Evolutionary conservation across 2,888 invertebrate genomes (phyloP).

Genomic region (Cremastinae sp.): DNA sequence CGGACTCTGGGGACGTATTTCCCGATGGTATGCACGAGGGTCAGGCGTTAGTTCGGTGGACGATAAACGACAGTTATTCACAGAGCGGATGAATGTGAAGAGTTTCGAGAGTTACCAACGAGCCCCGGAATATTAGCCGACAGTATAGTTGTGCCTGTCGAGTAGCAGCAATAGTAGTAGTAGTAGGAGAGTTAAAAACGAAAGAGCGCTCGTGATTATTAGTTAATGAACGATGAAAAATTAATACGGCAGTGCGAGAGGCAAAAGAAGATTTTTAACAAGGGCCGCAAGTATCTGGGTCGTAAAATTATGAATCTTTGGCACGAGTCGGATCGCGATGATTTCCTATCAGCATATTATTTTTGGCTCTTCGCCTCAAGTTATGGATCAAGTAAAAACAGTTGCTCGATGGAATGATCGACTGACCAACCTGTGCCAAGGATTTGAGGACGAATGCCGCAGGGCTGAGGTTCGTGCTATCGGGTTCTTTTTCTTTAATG

Average conservation of each 20-base stretch:
- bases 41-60: constrained; percentile 40
- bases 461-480: constrained; percentile 35
- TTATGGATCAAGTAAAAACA: not conserved
- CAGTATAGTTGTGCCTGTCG: constrained; percentile 21
- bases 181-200: constrained; percentile 53
- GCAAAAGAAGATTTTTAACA: constrained; percentile 68
- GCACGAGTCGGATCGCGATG: constrained; percentile 32
- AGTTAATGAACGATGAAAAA: constrained; percentile 74
- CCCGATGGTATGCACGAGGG: constrained; percentile 11
- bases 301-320: constrained; percentile 30
- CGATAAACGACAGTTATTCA: constrained; percentile 30
- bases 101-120: constrained; percentile 64
- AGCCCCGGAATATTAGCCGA: constrained; percentile 67
- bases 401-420: not conserved
- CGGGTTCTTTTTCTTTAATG: constrained; percentile 49
- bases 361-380: not conserved
- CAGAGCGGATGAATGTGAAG: constrained; percentile 31
- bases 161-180: constrained; percentile 53
- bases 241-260: constrained; percentile 79
- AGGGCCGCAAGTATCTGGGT: constrained; percentile 16
- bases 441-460: not conserved
- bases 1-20: constrained; percentile 22
- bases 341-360: not conserved
- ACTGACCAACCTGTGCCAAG: constrained; percentile 38
- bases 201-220: constrained; percentile 71